Percentiles rank a stretch among this genome's conserved stretches.
Evolutionary conservation across 2,888 invertebrate genomes (phyloP).

Genomic region (Polymixis flavicincta): DNA sequence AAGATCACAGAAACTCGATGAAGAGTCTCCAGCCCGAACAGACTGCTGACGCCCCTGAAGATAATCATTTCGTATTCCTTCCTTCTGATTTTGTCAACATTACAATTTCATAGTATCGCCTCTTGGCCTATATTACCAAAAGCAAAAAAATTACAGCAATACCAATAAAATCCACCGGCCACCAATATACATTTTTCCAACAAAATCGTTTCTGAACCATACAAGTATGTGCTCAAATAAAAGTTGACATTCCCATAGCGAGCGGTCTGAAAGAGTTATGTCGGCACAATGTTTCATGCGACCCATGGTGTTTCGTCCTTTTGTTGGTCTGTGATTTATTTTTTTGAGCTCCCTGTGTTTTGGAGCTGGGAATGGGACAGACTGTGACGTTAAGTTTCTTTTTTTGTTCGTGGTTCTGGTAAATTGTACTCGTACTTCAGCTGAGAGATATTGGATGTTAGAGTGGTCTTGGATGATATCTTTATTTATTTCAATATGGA

Average conservation of each 20-base stretch:
- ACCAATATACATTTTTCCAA: conserved; percentile 44
- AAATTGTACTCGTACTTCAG: conserved; percentile 7
- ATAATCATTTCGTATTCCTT: too few species aligned
- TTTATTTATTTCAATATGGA: background rate
- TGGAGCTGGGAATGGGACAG: conserved; percentile 4
- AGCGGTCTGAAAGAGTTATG: conserved; percentile 67
- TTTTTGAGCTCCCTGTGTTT: conserved; percentile 32
- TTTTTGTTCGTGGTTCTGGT: conserved; percentile 11
- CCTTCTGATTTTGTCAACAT: background rate
- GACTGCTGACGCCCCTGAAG: too few species aligned
- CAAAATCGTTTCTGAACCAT: conserved; percentile 51
- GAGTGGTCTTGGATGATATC: background rate
- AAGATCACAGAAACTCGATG: too few species aligned
- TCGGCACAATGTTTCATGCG: conserved; percentile 67
- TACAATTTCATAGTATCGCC: background rate
- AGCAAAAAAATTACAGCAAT: conserved; percentile 34
- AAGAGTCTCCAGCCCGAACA: too few species aligned
- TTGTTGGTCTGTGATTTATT: conserved; percentile 65
- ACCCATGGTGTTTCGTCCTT: conserved; percentile 64
- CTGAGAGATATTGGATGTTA: background rate
- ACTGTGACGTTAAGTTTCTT: background rate
- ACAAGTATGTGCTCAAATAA: conserved; percentile 66
- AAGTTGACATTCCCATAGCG: conserved; percentile 69
- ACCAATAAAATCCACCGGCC: conserved; percentile 48
- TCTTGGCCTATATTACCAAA: conserved; percentile 24